Percentiles rank a stretch among this genome's conserved stretches.
These are phyloP conservation scores for Phengaris alcon DNA, from an alignment of 2,888 invertebrate species.

Conservation along the genomic window DNA sequence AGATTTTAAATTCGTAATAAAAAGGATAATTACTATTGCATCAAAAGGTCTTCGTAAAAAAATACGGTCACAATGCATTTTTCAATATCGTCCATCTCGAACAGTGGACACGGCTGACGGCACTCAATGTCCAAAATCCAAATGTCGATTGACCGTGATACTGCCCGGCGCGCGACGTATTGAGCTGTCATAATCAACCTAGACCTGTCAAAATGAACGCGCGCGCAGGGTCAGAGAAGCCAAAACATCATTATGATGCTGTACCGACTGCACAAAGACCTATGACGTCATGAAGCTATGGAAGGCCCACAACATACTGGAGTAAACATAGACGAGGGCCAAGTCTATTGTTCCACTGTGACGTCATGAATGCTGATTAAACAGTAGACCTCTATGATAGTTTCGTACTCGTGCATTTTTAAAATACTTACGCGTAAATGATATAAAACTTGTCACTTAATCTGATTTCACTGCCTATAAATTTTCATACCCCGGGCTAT, in stretches of 20 bases:
- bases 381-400: background rate
- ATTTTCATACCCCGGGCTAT: too few species aligned
- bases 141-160: background rate
- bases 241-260: conserved; percentile 11
- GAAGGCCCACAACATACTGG: background rate
- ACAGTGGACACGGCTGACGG: background rate
- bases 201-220: conserved; percentile 2
- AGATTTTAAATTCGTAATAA: too few species aligned
- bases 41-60: too few species aligned
- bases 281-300: background rate
- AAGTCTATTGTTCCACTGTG: too few species aligned
- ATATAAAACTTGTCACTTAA: too few species aligned
- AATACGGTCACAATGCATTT: too few species aligned
- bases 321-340: too few species aligned
- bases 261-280: background rate
- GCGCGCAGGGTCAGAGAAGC: conserved; percentile 4
- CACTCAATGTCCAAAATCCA: background rate
- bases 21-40: too few species aligned
- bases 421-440: too few species aligned
- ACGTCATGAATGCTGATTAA: background rate
- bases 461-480: too few species aligned
- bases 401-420: too few species aligned
- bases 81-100: too few species aligned
- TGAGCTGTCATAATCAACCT: conserved; percentile 21
- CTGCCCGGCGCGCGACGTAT: background rate